phyloP scores from a whole-genome alignment of 1,140 invertebrate genomes.

The Drosophila ambigua region DNA sequence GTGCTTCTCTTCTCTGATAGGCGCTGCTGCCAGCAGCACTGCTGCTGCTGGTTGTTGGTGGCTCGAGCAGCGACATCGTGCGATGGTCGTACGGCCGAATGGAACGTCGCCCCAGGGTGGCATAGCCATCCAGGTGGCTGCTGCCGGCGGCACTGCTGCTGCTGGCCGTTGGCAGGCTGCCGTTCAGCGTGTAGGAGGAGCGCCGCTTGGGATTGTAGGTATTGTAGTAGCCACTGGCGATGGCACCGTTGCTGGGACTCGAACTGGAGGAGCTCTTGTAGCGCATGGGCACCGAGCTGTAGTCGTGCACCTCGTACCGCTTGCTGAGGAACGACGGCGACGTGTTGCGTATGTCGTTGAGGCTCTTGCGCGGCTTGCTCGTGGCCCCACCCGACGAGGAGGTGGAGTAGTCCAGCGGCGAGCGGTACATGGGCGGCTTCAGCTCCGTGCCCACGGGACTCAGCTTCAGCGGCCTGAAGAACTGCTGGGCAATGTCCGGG shows the following conservation, averaged over 20 bases:
- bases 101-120: constrained; percentile 75
- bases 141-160: constrained; percentile 38
- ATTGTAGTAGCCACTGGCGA: constrained; percentile 68
- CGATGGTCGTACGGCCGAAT: constrained; percentile 76
- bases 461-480: constrained; percentile 74
- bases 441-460: constrained; percentile 79
- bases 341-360: constrained; percentile 78
- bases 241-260: constrained; percentile 70
- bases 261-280: constrained; percentile 75
- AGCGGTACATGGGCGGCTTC: constrained; percentile 78
- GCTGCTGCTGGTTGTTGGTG: constrained; percentile 44
- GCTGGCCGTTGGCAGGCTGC: constrained; percentile 48
- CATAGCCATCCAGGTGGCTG: constrained; percentile 74
- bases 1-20: constrained; percentile 64
- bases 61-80: constrained; percentile 78
- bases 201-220: constrained; percentile 81
- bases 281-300: constrained; percentile 67
- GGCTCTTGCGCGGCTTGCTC: constrained; percentile 75
- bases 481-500: constrained; percentile 78
- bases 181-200: constrained; percentile 77
- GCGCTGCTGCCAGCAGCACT: constrained; percentile 27
- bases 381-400: constrained; percentile 35
- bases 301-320: constrained; percentile 69
- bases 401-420: constrained; percentile 62
- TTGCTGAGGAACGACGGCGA: constrained; percentile 74